Evolutionary conservation across 2,888 invertebrate genomes (phyloP).

Genomic region (Drosophila robusta): DNA sequence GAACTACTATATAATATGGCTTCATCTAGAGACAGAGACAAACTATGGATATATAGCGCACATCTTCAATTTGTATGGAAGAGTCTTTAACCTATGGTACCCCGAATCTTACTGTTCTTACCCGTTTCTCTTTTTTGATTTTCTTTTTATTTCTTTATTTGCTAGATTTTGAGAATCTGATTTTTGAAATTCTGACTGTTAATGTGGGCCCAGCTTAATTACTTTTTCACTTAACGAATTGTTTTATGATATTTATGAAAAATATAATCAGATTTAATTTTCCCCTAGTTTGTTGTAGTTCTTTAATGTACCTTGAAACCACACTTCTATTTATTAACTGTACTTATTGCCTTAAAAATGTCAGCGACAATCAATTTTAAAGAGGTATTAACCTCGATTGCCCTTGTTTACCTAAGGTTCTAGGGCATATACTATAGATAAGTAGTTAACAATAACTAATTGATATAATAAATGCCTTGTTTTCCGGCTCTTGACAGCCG

Average conservation of each 20-base stretch:
- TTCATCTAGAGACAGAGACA: no score
- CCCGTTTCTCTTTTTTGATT: not conserved
- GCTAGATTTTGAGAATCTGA: not conserved
- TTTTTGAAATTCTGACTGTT: not conserved
- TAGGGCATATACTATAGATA: constrained; percentile 34
- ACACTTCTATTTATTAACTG: not conserved
- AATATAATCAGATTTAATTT: no score
- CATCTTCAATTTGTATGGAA: not conserved
- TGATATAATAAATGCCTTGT: constrained; percentile 14
- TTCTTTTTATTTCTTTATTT: not conserved
- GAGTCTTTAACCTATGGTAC: not conserved
- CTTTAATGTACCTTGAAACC: not conserved
- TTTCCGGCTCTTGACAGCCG: not conserved
- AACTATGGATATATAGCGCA: not conserved
- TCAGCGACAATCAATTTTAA: constrained; percentile 3
- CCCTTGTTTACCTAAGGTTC: constrained; percentile 16
- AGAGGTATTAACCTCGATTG: constrained; percentile 1
- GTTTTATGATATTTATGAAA: not conserved
- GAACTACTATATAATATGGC: no score
- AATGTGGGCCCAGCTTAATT: not conserved
- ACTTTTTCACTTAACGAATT: not conserved
- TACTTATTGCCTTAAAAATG: not conserved
- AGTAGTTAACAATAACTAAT: not conserved
- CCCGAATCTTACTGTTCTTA: not conserved
- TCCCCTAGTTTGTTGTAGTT: not conserved